Conservation (phyloP, 2,797 vertebrate genomes). For the Ispidina picta region DNA sequence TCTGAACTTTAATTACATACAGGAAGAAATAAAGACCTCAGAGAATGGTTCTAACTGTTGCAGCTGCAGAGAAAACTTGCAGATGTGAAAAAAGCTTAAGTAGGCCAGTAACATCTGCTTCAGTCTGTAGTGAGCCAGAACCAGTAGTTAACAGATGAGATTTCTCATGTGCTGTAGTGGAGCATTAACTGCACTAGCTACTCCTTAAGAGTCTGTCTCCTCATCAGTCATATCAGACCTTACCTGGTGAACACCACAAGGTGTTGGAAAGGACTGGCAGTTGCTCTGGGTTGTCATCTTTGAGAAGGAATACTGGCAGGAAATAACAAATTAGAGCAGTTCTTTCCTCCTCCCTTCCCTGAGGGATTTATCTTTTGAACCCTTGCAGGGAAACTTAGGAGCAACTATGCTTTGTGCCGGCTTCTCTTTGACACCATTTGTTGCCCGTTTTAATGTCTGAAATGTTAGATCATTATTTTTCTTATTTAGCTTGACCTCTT, state of each 20-base stretch:
- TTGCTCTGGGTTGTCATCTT: not conserved
- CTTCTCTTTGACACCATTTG: conserved; percentile 29
- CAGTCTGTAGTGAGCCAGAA: not conserved
- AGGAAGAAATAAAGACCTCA: not conserved
- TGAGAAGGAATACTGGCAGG: not conserved
- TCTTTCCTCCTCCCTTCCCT: not conserved
- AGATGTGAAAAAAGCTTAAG: not conserved
- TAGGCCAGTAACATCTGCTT: not conserved
- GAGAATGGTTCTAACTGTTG: not conserved
- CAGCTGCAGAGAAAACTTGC: not conserved
- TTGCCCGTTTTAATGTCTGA: conserved; percentile 32
- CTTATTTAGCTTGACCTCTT: conserved; percentile 40
- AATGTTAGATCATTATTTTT: conserved; percentile 53
- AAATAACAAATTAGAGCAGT: not conserved
- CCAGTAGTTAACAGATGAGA: not conserved
- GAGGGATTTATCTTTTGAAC: not conserved
- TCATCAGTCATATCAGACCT: not conserved
- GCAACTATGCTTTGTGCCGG: conserved; percentile 10
- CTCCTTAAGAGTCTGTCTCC: not conserved
- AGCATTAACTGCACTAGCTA: not conserved
- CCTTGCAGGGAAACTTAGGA: conserved; percentile 5
- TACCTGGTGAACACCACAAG: not conserved
- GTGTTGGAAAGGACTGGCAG: not conserved
- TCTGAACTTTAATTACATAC: not conserved
- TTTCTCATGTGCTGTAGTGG: not conserved